Base-by-base conservation (phyloP, 1,140 invertebrate species). In the Hypsibius dujardini region DNA sequence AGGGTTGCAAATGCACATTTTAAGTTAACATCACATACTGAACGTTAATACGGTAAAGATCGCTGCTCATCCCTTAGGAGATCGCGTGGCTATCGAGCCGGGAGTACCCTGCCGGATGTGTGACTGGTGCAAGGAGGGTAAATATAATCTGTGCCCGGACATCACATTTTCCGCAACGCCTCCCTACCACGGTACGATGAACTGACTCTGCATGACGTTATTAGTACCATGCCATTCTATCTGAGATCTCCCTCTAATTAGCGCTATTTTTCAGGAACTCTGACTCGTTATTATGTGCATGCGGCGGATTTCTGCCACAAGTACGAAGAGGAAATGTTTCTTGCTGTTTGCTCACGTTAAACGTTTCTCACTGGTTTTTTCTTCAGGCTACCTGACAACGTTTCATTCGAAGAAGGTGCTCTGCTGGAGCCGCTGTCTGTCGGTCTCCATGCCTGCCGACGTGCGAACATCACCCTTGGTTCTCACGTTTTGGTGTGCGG, bases 81-180 rank as follows among this genome's bases (percentile, higher is more conserved):
- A 96, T 80, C 82, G 90, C 69, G 90, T 96, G 1, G 91, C 91
- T 1, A 88, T 95, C 72, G 93, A 96, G 80, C 93, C 92, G 1
- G 91, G 90, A 2, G 86, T 92, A 59, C 86, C 90, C 0, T 98
- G 94, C 76, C 82, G 89, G 70, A 81, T 79, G 45, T 98, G 94
- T 78, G 81, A 85, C 28, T 87, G 85, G 76, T 98, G 94, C 79
- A 92, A 90, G 79, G 81, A 79, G 46, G 94, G 93, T 45, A 81
- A 84, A 59, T 97, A 97, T 80, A 93, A 96, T 80, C 81, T 97
- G 28, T 98, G 94, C 75, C 81, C 83, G 0, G 86, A 90, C 46
- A 88, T 96, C 72, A 75, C 82, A 46, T 96, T 95, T 81, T 90
- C 89, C 78, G 91, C 92, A 12, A 95, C 92, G 0, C 92, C 92